A percentile compares a stretch with the other conserved stretches of the same genome.
These are phyloP conservation scores for Agrypnia vestita DNA, from an alignment of 1,140 invertebrate genomes.

Conservation along the genomic window DNA sequence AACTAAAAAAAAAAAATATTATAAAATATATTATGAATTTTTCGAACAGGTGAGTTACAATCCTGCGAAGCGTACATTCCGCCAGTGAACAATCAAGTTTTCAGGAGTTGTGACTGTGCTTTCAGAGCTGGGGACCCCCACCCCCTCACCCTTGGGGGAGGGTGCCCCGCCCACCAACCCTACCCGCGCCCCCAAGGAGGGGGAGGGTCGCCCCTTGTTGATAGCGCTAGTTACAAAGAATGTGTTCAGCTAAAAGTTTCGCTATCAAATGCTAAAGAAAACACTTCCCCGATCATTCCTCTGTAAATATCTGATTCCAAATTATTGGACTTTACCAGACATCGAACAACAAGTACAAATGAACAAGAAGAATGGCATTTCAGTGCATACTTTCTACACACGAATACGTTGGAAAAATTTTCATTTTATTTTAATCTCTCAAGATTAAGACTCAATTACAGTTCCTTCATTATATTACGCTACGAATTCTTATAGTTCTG, in stretches of 20 bases:
- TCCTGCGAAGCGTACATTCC: not conserved
- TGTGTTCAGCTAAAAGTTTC: conserved; percentile 46
- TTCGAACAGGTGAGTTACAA: conserved; percentile 4
- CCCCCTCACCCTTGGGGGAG: not conserved
- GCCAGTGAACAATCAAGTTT: conserved; percentile 40
- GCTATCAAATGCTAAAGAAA: conserved; percentile 39
- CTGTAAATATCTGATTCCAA: conserved; percentile 27
- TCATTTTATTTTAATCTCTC: too few relatives aligned
- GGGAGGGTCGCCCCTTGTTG: conserved; percentile 22
- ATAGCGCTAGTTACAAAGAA: conserved; percentile 46
- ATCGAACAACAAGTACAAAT: too few relatives aligned
- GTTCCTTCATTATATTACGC: too few relatives aligned
- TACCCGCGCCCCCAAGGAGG: not conserved
- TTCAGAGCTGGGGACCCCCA: conserved; percentile 3
- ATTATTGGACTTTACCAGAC: not conserved
- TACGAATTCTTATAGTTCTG: too few relatives aligned
- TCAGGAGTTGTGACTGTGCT: conserved; percentile 32
- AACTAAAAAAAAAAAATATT: not conserved
- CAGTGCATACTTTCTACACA: too few relatives aligned
- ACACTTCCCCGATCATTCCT: conserved; percentile 18
- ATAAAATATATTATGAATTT: not conserved
- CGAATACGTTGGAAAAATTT: too few relatives aligned
- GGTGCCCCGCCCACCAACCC: not conserved
- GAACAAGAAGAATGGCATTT: too few relatives aligned
- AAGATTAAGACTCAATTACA: too few relatives aligned